Percentiles rank a stretch among this genome's conserved stretches.
Conservation (phyloP, 2,888 invertebrate genomes). For the Zhengitettix transpicula region DNA sequence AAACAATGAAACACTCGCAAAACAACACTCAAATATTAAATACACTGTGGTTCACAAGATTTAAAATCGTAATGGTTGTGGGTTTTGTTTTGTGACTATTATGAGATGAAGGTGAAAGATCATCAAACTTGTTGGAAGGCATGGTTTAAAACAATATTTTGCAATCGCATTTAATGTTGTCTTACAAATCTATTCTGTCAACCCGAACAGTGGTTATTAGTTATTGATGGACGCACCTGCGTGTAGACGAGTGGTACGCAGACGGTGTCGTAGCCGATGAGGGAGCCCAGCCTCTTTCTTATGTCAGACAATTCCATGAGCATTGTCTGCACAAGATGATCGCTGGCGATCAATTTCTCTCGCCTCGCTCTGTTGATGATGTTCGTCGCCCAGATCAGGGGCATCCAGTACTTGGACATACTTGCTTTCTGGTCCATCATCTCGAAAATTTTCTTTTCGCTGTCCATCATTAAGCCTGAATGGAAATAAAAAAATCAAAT, state of each 20-base stretch:
- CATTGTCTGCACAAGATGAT: conserved; percentile 84
- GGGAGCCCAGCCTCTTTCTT: conserved; percentile 60
- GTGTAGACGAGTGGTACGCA: conserved; percentile 85
- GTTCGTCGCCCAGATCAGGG: conserved; percentile 82
- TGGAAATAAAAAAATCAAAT: conserved; percentile 12
- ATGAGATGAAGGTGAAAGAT: too few species aligned
- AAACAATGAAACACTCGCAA: too few species aligned
- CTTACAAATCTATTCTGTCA: too few species aligned
- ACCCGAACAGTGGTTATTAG: too few species aligned
- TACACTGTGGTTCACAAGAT: too few species aligned
- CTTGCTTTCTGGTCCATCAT: conserved; percentile 73
- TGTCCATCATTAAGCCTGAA: conserved; percentile 75
- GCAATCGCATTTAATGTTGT: too few species aligned
- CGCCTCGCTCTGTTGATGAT: conserved; percentile 76
- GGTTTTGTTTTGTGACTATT: too few species aligned
- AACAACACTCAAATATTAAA: too few species aligned
- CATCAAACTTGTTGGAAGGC: too few species aligned
- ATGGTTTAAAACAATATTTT: too few species aligned
- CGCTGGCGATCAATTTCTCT: conserved; percentile 68
- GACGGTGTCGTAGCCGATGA: conserved; percentile 82
- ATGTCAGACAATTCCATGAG: conserved; percentile 81
- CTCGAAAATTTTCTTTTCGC: conserved; percentile 81
- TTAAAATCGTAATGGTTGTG: too few species aligned
- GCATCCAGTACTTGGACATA: conserved; percentile 90
- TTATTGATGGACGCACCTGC: conserved; percentile 41